Percentiles rank a stretch among this genome's conserved stretches.
Conservation (phyloP, 1,140 invertebrate species). For the Gryllus bimaculatus region DNA sequence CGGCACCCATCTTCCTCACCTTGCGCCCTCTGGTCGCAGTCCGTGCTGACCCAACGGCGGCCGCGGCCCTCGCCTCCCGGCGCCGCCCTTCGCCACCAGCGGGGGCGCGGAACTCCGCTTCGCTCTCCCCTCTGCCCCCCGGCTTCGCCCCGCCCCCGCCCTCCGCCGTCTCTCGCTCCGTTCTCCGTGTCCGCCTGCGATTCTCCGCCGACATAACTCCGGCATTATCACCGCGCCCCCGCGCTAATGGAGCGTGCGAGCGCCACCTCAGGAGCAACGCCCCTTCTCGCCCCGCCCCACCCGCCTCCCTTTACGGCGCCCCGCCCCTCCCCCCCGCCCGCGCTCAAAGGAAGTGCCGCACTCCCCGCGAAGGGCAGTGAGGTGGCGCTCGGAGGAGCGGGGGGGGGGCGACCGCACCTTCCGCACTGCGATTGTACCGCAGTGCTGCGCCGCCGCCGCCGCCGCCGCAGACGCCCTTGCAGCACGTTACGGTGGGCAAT, state of each 20-base stretch:
- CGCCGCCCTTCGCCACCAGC: no score
- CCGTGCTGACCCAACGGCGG: not conserved
- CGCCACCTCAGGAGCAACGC: not conserved
- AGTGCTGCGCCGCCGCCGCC: not conserved
- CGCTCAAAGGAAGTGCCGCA: not conserved
- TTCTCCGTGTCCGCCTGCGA: not conserved
- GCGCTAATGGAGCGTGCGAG: not conserved
- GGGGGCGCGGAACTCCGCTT: not conserved
- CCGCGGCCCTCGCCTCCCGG: no score
- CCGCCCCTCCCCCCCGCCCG: no score
- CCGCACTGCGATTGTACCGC: not conserved
- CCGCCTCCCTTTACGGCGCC: not conserved
- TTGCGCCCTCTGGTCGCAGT: not conserved
- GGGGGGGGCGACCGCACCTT: not conserved
- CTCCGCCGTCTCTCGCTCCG: not conserved
- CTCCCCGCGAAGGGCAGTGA: not conserved
- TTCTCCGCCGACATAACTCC: not conserved
- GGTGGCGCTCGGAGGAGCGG: no score
- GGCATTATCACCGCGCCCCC: conserved; percentile 2
- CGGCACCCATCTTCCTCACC: no score
- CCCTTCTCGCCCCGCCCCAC: not conserved
- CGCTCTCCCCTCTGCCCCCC: not conserved
- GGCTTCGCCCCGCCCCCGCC: not conserved
- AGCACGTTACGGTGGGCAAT: not conserved
- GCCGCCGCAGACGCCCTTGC: not conserved